Evolutionary conservation across 92 coral and sea anemone genomes (phyloP), one percentile per base, ranked within the genome.

Genomic region (Heliopora coerulea): DNA sequence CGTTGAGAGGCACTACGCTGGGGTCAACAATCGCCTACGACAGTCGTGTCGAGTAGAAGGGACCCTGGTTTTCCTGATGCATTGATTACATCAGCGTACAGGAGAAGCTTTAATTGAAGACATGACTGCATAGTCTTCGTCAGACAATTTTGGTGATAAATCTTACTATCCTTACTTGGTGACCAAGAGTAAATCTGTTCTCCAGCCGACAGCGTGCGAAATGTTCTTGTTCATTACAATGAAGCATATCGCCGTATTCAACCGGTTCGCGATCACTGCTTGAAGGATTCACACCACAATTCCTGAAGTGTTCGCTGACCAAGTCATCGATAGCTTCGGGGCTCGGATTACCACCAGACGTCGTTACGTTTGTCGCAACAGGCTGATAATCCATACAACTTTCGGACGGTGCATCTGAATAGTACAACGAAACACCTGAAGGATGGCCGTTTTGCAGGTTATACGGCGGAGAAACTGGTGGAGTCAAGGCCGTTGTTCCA

Each of bases 281-380:
- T 21, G 50, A 52, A 1, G 63, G 62, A 20, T 96, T 92, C 48
- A 95, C 86, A 1, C 99, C 99, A 60, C 96, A 95, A 86, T 80
- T 95, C 33, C 83, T 87, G 54, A 95, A 95, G 65, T 95, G 99
- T 77, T 95, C 95, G 67, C 90, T 91, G 30, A 95, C 99, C 60
- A 95, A 64, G 69, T 82, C 91, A 68, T 95, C 96, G 42, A 95
- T 95, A 67, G 77, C 87, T 27, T 95, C 96, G 33, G 95, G 78
- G 50, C 91, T 81, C 27, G 77, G 77, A 12, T 52, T 21, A 30
- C 33, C 59, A 24, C 20, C 27, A 3, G 20, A 19, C 52, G 93
- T 89, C 75, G 74, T 81, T 9, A 83, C 77, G 26, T 80, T 88
- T 19, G 83, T 86, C 34, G 66, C 78, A 33, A 74, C 74, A 70